phyloP scores from a whole-genome alignment of 1,140 invertebrate genomes.

The Lutraria rhynchaena region DNA sequence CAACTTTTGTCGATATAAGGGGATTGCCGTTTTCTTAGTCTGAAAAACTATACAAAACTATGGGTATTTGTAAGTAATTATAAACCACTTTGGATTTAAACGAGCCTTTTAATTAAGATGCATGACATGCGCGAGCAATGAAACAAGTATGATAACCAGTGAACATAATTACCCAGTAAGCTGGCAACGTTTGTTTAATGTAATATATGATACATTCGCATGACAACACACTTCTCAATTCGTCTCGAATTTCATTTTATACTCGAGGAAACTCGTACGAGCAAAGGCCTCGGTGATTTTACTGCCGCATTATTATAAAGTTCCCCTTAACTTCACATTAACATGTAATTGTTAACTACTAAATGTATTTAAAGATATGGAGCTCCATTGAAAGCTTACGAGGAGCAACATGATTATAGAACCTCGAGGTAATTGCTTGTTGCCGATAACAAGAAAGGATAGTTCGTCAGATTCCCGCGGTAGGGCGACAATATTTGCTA shows the following conservation, averaged over 20 bases:
- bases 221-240: no score
- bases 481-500: constrained; percentile 17
- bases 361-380: neutral
- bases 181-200: no score
- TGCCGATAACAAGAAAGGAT: constrained; percentile 10
- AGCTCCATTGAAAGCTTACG: neutral
- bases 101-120: no score
- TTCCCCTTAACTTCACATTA: constrained; percentile 18
- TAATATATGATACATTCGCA: no score
- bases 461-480: constrained; percentile 22
- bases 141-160: no score
- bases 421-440: neutral
- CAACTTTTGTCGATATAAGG: no score
- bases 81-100: no score
- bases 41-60: no score
- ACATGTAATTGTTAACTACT: constrained; percentile 49
- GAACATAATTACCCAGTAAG: no score
- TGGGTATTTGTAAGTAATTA: no score
- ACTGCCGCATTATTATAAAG: constrained; percentile 12
- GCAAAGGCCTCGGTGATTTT: neutral
- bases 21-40: no score
- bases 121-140: no score
- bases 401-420: constrained; percentile 15
- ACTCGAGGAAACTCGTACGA: neutral
- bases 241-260: constrained; percentile 6